Conservation (phyloP, 1,140 invertebrate genomes). For the Brachionus rubens region DNA sequence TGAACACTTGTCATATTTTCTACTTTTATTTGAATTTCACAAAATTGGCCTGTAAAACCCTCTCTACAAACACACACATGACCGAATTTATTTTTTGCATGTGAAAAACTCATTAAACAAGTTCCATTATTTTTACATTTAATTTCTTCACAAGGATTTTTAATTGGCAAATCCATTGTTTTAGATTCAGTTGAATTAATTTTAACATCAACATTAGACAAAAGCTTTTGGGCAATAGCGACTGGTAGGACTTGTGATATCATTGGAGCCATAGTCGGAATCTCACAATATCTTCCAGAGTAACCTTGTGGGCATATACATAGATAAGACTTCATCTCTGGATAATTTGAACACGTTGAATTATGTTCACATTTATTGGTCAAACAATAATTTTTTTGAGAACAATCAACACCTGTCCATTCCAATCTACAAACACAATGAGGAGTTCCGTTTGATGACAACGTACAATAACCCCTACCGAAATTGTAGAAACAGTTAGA, state of each 20-base stretch:
- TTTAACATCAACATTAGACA: background rate
- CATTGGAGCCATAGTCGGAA: background rate
- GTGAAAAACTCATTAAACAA: constrained; percentile 22
- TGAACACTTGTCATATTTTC: background rate
- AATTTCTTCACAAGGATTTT: constrained; percentile 17
- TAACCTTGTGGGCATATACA: constrained; percentile 37
- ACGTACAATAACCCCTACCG: constrained; percentile 14
- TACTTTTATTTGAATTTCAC: background rate
- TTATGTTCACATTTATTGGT: constrained; percentile 13
- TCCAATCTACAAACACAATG: constrained; percentile 41
- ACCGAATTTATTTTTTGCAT: constrained; percentile 28
- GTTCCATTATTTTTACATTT: constrained; percentile 35
- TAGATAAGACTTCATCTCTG: constrained; percentile 33
- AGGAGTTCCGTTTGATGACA: constrained; percentile 14
- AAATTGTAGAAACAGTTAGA: constrained; percentile 42
- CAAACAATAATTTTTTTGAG: constrained; percentile 44
- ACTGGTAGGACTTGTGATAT: background rate
- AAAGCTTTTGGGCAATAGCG: constrained; percentile 9
- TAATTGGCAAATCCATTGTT: constrained; percentile 3
- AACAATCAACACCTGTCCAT: constrained; percentile 45
- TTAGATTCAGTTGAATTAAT: background rate
- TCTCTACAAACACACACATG: constrained; percentile 14
- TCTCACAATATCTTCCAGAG: constrained; percentile 39
- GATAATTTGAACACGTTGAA: constrained; percentile 43
- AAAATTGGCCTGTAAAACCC: constrained; percentile 19